phyloP scores from a whole-genome alignment of 2,113 vertebrate genomes.

The Macaca mulatta region DNA sequence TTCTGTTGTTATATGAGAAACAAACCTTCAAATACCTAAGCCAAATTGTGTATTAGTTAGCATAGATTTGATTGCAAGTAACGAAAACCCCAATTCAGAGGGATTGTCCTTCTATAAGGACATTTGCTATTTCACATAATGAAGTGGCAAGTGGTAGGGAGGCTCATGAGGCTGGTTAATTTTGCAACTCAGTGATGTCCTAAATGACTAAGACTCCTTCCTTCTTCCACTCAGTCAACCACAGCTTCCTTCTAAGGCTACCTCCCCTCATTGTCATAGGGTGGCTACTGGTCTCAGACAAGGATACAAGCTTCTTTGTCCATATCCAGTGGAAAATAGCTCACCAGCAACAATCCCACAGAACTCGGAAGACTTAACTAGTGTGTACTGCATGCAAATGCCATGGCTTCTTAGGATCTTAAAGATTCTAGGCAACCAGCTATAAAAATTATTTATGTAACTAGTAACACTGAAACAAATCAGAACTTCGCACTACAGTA shows the following conservation, averaged over 20 bases:
- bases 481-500: background rate
- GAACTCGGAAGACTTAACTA: background rate
- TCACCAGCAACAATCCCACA: background rate
- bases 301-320: background rate
- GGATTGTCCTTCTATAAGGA: constrained; percentile 3
- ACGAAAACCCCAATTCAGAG: background rate
- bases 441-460: constrained; percentile 29
- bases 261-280: background rate
- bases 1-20: background rate
- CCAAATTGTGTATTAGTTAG: background rate
- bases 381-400: background rate
- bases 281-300: background rate
- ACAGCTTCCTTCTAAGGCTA: constrained; percentile 34
- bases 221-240: background rate
- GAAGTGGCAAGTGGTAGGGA: background rate
- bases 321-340: background rate
- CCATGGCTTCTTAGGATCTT: constrained; percentile 18
- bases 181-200: background rate
- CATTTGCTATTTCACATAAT: constrained; percentile 24
- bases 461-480: constrained; percentile 44
- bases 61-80: background rate
- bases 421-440: background rate
- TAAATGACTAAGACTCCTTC: constrained; percentile 1
- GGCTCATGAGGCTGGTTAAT: background rate
- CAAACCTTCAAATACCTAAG: background rate